Evolutionary conservation across 2,888 invertebrate species (phyloP).

Genomic region (Cataglyphis altisquamis): DNA sequence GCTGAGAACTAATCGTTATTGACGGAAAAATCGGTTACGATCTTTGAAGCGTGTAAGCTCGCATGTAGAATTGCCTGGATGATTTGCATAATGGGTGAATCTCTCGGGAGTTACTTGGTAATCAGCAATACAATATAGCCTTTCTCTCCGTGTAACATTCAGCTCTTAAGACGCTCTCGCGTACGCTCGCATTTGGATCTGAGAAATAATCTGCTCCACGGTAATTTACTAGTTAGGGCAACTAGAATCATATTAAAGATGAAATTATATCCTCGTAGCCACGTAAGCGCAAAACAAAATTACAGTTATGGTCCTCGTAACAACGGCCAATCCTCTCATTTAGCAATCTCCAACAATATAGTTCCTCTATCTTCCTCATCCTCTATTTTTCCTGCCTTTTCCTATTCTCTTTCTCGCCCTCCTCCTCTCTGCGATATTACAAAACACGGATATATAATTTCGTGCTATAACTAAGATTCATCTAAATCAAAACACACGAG

Average conservation of each 20-base stretch:
- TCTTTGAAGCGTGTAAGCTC: slow-evolving; percentile 30
- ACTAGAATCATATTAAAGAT: slow-evolving; percentile 54
- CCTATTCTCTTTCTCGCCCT: slow-evolving; percentile 13
- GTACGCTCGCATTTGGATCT: slow-evolving; percentile 43
- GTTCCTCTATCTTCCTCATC: slow-evolving; percentile 16
- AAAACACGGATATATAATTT: slow-evolving; percentile 38
- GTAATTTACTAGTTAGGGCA: slow-evolving; percentile 53
- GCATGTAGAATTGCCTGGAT: slow-evolving; percentile 35
- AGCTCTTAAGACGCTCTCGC: slow-evolving; percentile 44
- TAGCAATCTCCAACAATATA: slow-evolving; percentile 44
- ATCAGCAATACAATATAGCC: slow-evolving; percentile 54
- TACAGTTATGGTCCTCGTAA: slow-evolving; percentile 19
- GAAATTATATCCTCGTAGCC: slow-evolving; percentile 42
- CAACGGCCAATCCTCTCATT: slow-evolving; percentile 16
- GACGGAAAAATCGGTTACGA: slow-evolving; percentile 46
- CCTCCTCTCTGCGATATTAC: slow-evolving; percentile 16
- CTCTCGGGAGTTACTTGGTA: slow-evolving; percentile 43
- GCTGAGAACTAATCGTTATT: slow-evolving; percentile 38
- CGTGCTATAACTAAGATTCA: slow-evolving; percentile 8
- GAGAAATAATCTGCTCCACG: slow-evolving; percentile 50
- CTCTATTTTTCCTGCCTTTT: not conserved
- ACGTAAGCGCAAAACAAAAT: slow-evolving; percentile 42
- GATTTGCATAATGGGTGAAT: slow-evolving; percentile 57
- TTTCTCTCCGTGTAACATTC: slow-evolving; percentile 56
- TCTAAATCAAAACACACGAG: slow-evolving; percentile 18